Conservation (phyloP, 2,888 invertebrate species). For the Cylindroiulus punctatus region DNA sequence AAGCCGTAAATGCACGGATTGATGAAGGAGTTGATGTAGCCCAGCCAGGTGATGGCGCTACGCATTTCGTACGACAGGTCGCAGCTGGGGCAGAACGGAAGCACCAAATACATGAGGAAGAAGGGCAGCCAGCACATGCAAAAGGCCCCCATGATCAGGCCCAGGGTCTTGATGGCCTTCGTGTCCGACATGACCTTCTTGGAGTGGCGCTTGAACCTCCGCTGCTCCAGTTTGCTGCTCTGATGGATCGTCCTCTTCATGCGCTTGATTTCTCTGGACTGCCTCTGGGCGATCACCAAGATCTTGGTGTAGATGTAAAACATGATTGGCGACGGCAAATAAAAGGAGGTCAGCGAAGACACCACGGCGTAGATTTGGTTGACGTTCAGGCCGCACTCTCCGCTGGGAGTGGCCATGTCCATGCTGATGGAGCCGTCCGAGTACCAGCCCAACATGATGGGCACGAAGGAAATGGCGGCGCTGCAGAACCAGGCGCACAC, state of each 20-base stretch:
- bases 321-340: slow-evolving; percentile 63
- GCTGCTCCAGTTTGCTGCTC: slow-evolving; percentile 46
- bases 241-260: slow-evolving; percentile 40
- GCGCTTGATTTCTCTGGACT: slow-evolving; percentile 53
- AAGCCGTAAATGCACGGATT: slow-evolving; percentile 92
- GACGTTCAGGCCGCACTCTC: slow-evolving; percentile 61
- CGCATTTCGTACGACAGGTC: slow-evolving; percentile 70
- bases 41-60: slow-evolving; percentile 84
- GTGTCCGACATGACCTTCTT: slow-evolving; percentile 71
- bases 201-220: slow-evolving; percentile 41
- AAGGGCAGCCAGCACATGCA: slow-evolving; percentile 90
- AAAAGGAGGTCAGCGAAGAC: slow-evolving; percentile 64
- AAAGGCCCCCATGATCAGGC: slow-evolving; percentile 87
- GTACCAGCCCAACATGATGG: slow-evolving; percentile 64
- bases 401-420: slow-evolving; percentile 39
- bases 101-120: slow-evolving; percentile 82
- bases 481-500: slow-evolving; percentile 62
- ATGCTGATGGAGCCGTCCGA: slow-evolving; percentile 58
- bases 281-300: slow-evolving; percentile 61
- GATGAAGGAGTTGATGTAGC: slow-evolving; percentile 88
- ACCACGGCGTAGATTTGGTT: slow-evolving; percentile 63
- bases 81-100: slow-evolving; percentile 78
- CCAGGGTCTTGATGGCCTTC: slow-evolving; percentile 87
- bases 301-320: slow-evolving; percentile 64
- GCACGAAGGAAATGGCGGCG: slow-evolving; percentile 64